Evolutionary conservation across 2,888 invertebrate species (phyloP).

Genomic region (Buathra laborator): DNA sequence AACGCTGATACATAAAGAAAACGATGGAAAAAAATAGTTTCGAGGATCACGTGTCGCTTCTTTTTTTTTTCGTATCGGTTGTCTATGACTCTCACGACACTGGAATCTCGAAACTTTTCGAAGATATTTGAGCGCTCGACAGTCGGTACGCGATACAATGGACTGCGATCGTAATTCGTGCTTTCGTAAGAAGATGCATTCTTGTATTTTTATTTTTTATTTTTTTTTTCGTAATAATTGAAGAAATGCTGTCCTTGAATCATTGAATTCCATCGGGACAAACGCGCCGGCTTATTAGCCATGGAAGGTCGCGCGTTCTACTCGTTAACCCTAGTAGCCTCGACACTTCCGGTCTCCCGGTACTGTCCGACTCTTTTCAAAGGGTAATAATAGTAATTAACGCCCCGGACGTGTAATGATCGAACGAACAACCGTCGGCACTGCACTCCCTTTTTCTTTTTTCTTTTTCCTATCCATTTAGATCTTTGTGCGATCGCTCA

Average conservation of each 20-base stretch:
- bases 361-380: constrained; percentile 39
- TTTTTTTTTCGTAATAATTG: not conserved
- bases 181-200: not conserved
- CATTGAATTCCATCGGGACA: constrained; percentile 32
- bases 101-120: no score
- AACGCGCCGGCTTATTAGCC: constrained; percentile 48
- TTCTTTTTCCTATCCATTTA: constrained; percentile 1
- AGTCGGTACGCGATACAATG: no score
- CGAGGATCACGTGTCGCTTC: constrained; percentile 13
- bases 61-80: constrained; percentile 2
- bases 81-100: not conserved
- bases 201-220: not conserved
- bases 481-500: constrained; percentile 32
- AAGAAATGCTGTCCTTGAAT: constrained; percentile 47
- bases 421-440: constrained; percentile 39
- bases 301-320: constrained; percentile 56
- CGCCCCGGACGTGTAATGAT: constrained; percentile 65
- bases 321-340: constrained; percentile 65
- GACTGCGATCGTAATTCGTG: no score
- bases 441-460: constrained; percentile 16
- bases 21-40: not conserved
- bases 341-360: constrained; percentile 58
- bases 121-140: no score
- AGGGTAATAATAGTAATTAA: constrained; percentile 64
- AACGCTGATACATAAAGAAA: constrained; percentile 5